Evolutionary conservation across 2,797 vertebrate species (phyloP), one percentile per base, ranked within the genome.

Genomic region (Chanos chanos): DNA sequence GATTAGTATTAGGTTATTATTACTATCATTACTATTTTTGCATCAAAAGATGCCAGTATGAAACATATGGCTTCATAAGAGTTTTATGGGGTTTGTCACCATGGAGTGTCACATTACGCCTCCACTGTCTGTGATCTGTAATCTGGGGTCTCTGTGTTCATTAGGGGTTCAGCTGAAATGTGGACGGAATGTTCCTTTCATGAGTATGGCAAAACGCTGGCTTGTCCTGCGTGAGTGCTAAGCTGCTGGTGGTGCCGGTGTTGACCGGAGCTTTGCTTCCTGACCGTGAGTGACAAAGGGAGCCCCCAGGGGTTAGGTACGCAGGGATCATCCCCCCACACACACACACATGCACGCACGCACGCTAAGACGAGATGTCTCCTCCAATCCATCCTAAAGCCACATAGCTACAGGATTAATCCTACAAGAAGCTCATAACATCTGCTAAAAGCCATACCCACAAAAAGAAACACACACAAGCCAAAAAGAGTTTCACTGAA

Each of bases 111-210:
- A 16, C 41, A 39, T 9, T 18, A 7, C 22, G 25, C 12, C 44
- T 55, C 6, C 40, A 12, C 31, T 43, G 21, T n/a, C 36, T 25
- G 24, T 50, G 59, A 22, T 19, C 37, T 55, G 40, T 64, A 72
- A 72, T 60, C 60, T 49, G 36, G 48, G 28, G 48, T 55, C 16
- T 63, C 25, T 56, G 16, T 41, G n/a, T 40, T 40, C 37, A 40
- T 16, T 36, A 36, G n/a, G 2, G 34, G 36, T 2, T 36, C 1
- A 52, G 41, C 47, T 49, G 51, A 31, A 54, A 49, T 37, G 8
- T 27, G 2, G 13, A 44, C 44, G 49, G 52, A 56, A 51, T 21
- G 19, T 62, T 57, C 36, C 27, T 2, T 13, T 49, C 15, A 13
- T 36, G 30, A 34, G 36, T 34, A 56, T 52, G 25, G 34, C 36